Evolutionary conservation across 2,113 vertebrate species (phyloP), one percentile per base, ranked within the genome.

Genomic region (Pollimyrus isidori): DNA sequence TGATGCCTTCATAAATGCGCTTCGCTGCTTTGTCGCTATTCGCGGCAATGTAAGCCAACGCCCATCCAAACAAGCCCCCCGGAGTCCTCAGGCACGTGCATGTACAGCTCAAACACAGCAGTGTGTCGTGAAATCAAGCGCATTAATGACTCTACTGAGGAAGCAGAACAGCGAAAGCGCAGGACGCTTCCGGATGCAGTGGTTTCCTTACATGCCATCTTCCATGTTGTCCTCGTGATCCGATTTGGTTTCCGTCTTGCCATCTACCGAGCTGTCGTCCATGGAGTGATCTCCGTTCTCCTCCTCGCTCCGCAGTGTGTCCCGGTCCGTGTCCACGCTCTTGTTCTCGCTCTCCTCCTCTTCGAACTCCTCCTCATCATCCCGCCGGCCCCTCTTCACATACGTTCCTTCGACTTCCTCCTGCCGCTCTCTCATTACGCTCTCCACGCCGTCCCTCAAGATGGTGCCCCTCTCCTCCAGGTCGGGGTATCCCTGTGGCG

Each of bases 221-320:
- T 56, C 53, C 53, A 56, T 56, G 53, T 56, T 56, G 96, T 99
- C 98, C 97, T 99, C 98, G 45, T 97, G 98, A 96, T 99, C 98
- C 95, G 98, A 99, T 97, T 99, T 99, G 97, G 97, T 98, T 98
- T 99, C 98, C 96, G 97, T 98, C 96, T 99, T 99, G 93, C 98
- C 98, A 92, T 99, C 98, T 96, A 99, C 96, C 69, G 98, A 99
- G 95, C 98, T 99, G 93, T 99, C 98, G 95, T 99, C 98, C 98
- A 99, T 98, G 93, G 98, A 99, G 94, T 99, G 98, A 92, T 99
- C 98, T 23, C 96, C 98, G 91, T 97, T 97, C 94, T 99, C 98
- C 94, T 99, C 98, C 94, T 99, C 98, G 87, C 99, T 98, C 96
- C 98, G 96, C 96, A 99, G 96, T 93, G 97, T 99, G 92, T 99